Percentiles rank a stretch among this genome's conserved stretches.
phyloP scores from a whole-genome alignment of 2,888 invertebrate genomes.

The Lycia hirtaria region DNA sequence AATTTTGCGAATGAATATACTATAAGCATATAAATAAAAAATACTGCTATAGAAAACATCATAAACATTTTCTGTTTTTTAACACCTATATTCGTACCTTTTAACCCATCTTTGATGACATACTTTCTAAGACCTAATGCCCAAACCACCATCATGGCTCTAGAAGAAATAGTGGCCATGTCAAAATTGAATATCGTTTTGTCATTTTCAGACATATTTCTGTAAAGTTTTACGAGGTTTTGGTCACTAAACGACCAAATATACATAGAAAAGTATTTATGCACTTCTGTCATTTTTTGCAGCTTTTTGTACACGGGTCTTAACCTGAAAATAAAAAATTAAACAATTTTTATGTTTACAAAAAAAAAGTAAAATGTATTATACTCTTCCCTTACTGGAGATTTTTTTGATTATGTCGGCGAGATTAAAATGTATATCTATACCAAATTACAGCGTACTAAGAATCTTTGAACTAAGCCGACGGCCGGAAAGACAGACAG shows the following conservation, averaged over 20 bases:
- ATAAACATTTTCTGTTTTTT: slow-evolving; percentile 42
- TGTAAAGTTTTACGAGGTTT: slow-evolving; percentile 39
- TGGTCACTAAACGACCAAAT: slow-evolving; percentile 48
- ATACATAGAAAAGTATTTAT: slow-evolving; percentile 43
- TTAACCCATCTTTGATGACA: slow-evolving; percentile 48
- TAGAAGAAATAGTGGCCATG: slow-evolving; percentile 39
- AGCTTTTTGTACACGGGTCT: slow-evolving; percentile 44
- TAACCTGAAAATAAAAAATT: slow-evolving; percentile 42
- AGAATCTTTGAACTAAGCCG: too few relatives aligned
- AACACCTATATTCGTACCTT: slow-evolving; percentile 23
- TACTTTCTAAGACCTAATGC: slow-evolving; percentile 48
- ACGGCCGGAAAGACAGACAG: too few relatives aligned
- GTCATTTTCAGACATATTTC: slow-evolving; percentile 41
- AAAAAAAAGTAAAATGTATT: not conserved
- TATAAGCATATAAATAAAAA: slow-evolving; percentile 14
- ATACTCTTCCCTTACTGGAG: too few relatives aligned
- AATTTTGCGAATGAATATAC: not conserved
- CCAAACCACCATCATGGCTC: slow-evolving; percentile 41
- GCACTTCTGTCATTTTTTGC: slow-evolving; percentile 39
- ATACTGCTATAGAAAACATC: slow-evolving; percentile 16
- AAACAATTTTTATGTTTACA: not conserved
- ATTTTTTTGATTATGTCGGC: too few relatives aligned
- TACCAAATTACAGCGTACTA: too few relatives aligned
- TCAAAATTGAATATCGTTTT: slow-evolving; percentile 52
- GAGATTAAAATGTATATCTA: too few relatives aligned